These are phyloP conservation scores for Teleogryllus oceanicus DNA, from an alignment of 2,888 invertebrate species.

Conservation along the genomic window DNA sequence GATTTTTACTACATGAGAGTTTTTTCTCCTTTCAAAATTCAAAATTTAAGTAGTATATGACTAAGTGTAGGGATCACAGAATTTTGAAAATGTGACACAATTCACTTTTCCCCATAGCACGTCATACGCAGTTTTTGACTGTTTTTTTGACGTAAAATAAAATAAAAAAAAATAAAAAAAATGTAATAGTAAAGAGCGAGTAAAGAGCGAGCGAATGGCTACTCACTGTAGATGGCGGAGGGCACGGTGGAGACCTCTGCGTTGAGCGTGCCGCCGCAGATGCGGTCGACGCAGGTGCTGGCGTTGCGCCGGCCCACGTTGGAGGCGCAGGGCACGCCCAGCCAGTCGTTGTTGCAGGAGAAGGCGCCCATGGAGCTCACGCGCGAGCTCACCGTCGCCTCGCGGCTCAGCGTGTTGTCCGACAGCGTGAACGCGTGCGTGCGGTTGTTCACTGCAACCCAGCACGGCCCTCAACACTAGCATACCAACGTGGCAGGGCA, in stretches of 20 bases:
- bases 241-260: constrained; percentile 66
- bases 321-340: constrained; percentile 72
- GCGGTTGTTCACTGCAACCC: constrained; percentile 61
- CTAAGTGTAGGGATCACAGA: too few relatives aligned
- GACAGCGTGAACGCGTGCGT: constrained; percentile 72
- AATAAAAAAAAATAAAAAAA: too few relatives aligned
- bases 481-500: too few relatives aligned
- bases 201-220: neutral
- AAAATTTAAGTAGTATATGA: too few relatives aligned
- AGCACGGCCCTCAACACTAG: too few relatives aligned
- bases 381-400: constrained; percentile 55
- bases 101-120: too few relatives aligned
- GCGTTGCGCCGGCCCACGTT: constrained; percentile 63
- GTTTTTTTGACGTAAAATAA: too few relatives aligned
- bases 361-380: constrained; percentile 64
- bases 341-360: constrained; percentile 73
- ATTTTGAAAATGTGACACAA: too few relatives aligned
- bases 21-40: too few relatives aligned
- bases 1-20: too few relatives aligned
- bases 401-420: constrained; percentile 64
- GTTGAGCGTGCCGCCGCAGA: constrained; percentile 78
- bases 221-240: constrained; percentile 70
- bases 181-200: neutral
- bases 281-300: constrained; percentile 70
- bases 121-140: too few relatives aligned